These are phyloP conservation scores for Apodemia mormo DNA, from an alignment of 2,888 invertebrate species.

Conservation along the genomic window DNA sequence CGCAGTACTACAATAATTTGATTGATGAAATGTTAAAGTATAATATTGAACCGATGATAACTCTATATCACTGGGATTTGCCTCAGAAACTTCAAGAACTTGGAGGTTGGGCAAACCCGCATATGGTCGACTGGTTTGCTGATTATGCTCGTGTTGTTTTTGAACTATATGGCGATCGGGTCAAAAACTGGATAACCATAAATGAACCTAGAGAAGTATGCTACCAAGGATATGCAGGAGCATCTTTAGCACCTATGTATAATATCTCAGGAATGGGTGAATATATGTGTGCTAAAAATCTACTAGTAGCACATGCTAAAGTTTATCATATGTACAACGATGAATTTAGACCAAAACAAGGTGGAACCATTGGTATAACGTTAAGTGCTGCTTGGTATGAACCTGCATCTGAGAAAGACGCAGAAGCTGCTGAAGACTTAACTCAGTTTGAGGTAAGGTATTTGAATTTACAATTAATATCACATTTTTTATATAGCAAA, in stretches of 20 bases:
- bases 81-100: conserved; percentile 69
- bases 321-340: conserved; percentile 61
- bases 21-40: conserved; percentile 77
- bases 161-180: conserved; percentile 57
- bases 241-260: conserved; percentile 48
- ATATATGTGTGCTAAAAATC: conserved; percentile 69
- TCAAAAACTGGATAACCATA: conserved; percentile 77
- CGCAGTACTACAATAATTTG: conserved; percentile 82
- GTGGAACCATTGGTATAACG: conserved; percentile 63
- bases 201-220: conserved; percentile 74
- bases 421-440: conserved; percentile 61
- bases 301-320: conserved; percentile 77
- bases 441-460: conserved; percentile 45
- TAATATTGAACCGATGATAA: conserved; percentile 79
- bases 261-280: conserved; percentile 65
- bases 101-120: conserved; percentile 53
- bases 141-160: conserved; percentile 72
- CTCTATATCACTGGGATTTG: conserved; percentile 45
- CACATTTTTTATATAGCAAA: too few relatives aligned
- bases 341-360: conserved; percentile 54
- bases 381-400: conserved; percentile 79
- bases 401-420: conserved; percentile 66
- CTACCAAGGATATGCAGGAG: conserved; percentile 61
- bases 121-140: conserved; percentile 72
- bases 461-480: too few relatives aligned